Conservation (phyloP, 2,888 invertebrate genomes). For the Synanthedon tipuliformis region DNA sequence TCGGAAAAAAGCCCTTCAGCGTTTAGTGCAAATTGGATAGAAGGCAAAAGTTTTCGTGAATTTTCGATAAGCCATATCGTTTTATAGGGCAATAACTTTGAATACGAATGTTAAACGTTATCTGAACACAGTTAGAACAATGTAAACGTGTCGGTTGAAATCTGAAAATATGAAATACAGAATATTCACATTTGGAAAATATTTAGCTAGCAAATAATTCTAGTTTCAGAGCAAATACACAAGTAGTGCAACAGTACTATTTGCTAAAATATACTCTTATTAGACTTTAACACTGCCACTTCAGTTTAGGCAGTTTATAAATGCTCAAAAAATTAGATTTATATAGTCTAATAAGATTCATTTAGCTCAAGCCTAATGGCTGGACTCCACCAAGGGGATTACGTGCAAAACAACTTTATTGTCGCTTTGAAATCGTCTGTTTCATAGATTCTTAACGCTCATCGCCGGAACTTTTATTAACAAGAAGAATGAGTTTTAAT, state of each 20-base stretch:
- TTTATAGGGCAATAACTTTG: conserved; percentile 7
- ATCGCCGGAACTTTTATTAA: conserved; percentile 17
- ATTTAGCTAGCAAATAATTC: too few species aligned
- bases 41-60: conserved; percentile 7
- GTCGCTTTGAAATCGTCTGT: neutral
- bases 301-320: too few species aligned
- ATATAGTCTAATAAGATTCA: too few species aligned
- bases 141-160: neutral
- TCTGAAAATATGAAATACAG: neutral
- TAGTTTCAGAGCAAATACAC: too few species aligned
- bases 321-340: too few species aligned
- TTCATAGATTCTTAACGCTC: neutral
- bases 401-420: too few species aligned
- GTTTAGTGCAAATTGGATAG: conserved; percentile 30
- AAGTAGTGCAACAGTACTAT: too few species aligned
- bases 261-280: too few species aligned
- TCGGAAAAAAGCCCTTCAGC: conserved; percentile 9
- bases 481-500: conserved; percentile 44
- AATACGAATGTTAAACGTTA: neutral
- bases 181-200: too few species aligned
- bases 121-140: neutral
- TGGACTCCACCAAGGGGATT: too few species aligned
- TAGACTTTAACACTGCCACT: too few species aligned
- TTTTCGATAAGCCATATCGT: conserved; percentile 2
- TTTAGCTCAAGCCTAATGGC: too few species aligned